A percentile compares a stretch with the other conserved stretches of the same genome.
These are phyloP conservation scores for Alviniconcha marisindica DNA, from an alignment of 1,140 invertebrate species.

Conservation along the genomic window DNA sequence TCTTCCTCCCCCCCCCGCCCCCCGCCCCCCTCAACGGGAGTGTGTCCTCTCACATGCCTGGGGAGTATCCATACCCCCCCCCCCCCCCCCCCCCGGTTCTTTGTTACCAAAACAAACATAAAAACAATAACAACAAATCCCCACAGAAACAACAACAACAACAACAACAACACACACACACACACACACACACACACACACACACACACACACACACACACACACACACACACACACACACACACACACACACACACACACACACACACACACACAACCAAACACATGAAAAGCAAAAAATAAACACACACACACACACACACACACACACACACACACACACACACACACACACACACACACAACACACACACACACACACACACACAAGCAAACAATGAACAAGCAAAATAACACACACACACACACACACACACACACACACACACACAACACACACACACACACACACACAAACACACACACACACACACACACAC, in stretches of 20 bases:
- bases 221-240: background rate
- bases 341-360: no score
- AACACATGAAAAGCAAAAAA: background rate
- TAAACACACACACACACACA: background rate
- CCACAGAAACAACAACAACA: background rate
- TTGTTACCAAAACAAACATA: background rate
- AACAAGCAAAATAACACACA: no score
- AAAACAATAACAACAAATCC: background rate
- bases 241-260: background rate
- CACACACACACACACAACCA: background rate
- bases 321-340: slow-evolving; percentile 10
- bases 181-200: slow-evolving; percentile 15
- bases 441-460: no score
- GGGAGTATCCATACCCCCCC: background rate
- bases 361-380: no score
- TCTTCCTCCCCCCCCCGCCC: no score
- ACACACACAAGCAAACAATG: no score
- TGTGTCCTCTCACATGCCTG: no score
- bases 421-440: no score
- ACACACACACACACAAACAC: no score
- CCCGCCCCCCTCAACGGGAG: no score
- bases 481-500: no score
- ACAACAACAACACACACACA: background rate
- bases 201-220: background rate
- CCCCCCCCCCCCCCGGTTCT: background rate